Base-by-base conservation (phyloP, 2,113 vertebrate genomes). In the Rhynchomys soricoides region DNA sequence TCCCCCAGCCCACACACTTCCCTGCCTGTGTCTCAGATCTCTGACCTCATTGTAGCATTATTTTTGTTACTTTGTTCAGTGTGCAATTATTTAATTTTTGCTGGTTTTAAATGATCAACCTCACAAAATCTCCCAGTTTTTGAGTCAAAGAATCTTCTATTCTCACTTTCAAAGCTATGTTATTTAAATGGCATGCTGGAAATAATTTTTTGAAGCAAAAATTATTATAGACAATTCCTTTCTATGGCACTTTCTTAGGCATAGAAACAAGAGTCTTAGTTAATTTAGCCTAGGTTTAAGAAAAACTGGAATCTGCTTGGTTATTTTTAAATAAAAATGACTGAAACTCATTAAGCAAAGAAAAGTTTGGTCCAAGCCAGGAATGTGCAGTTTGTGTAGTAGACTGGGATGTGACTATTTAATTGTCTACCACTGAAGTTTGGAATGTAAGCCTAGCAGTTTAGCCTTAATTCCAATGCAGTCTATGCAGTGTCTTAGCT, bases 281-380 rank as follows among this genome's bases (percentile, higher is more conserved):
- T 86, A 82, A 50, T 97, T 77, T 97, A 82, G 26, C 8, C 16
- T 97, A 81, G 64, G 48, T 89, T 90, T 88, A 85, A 75, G 55
- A 90, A 40, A 68, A 91, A 55, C 59, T 17, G 59, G 66, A 83
- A 95, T 94, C 95, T 3, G 50, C 13, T 86, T 81, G 95, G 50
- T 34, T 78, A 95, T 97, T 98, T 94, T 97, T 94, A 98, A 97
- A 91, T 86, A 50, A 62, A 98, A 87, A 55, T 96, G 74, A 74
- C 75, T 94, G 45, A 96, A 43, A 97, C 86, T 86, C 86, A 43
- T 95, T 95, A 93, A 95, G 94, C 88, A 96, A 57, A 97, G 26
- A 85, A 94, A 96, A 98, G 95, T 31, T 82, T 37, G 77, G 59
- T 73, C 83, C 74, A 43, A 86, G 74, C 83, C 64, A 97, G 71